Evolutionary conservation across 2,113 vertebrate genomes (phyloP), one percentile per base, ranked within the genome.

Genomic region (Semicossyphus pulcher): DNA sequence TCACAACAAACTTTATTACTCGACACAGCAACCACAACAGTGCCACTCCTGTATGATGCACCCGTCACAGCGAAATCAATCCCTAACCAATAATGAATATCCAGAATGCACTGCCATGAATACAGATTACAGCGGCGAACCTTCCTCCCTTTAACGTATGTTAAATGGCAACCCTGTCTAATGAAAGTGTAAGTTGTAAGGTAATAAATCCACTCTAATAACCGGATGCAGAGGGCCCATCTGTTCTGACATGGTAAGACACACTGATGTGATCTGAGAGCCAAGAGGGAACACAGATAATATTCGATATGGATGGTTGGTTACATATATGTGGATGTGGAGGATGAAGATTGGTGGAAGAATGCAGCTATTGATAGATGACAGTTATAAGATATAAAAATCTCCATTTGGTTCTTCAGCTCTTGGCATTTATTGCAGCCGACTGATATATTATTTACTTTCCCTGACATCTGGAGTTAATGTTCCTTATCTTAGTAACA

Each of bases 401-500:
- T 81, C 81, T 88, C 88, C 83, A 86, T 92, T 92, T 88, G 81
- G 85, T 89, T 87, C 75, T 91, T 89, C 75, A 84, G 76, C 86
- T 88, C 78, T 77, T 90, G 87, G 88, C 90, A 87, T 90, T 92
- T 91, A 92, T 91, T 90, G 84, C 83, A 62, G 81, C 80, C 70
- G 53, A 84, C 88, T 88, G 89, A 91, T 87, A 77, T 83, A 89
- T 93, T 92, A 93, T 93, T 93, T 94, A 91, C 88, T 91, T 86
- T 90, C 82, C 88, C 90, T 93, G 91, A 93, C 93, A 94, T 94
- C 92, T 93, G 92, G 89, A 94, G 91, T 93, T 94, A 94, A 95
- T 94, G 93, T 94, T 91, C 92, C 92, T 91, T 92, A 91, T 93
- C 94, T 91, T 84, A 79, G 88, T 92, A 94, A 94, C 91, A 93